phyloP scores from a whole-genome alignment of 2,113 vertebrate species.

The Pavo muticus region DNA sequence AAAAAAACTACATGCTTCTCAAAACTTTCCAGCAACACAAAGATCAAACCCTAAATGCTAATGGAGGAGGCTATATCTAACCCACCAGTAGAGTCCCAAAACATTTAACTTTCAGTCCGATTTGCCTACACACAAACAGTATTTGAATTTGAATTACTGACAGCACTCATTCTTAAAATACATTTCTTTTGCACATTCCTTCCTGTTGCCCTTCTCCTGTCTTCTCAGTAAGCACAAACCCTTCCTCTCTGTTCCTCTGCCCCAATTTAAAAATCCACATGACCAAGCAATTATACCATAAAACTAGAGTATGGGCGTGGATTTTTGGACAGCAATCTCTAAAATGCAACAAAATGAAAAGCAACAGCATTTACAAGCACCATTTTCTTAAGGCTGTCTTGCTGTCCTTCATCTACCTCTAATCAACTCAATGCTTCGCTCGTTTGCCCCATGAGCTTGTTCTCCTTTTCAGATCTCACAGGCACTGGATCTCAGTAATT shows the following conservation, averaged over 20 bases:
- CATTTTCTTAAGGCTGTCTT: not conserved
- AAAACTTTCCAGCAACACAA: not conserved
- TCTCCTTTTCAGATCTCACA: not conserved
- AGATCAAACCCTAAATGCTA: not conserved
- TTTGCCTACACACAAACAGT: not conserved
- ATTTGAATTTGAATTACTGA: not conserved
- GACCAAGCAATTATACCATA: not conserved
- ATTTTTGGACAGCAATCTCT: not conserved
- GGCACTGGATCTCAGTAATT: not conserved
- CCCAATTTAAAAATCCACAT: not conserved
- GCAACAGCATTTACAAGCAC: not conserved
- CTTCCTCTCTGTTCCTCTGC: not conserved
- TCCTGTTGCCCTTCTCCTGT: not conserved
- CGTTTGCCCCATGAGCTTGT: not conserved
- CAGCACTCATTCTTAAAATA: not conserved
- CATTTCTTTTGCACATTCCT: not conserved
- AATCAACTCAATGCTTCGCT: not conserved
- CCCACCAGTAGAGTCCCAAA: fast-evolving
- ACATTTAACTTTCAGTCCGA: not conserved
- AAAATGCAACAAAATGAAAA: not conserved
- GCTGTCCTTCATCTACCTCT: not conserved
- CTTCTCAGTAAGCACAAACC: fast-evolving
- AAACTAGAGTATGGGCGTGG: fast-evolving
- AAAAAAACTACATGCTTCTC: not conserved
- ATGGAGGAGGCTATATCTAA: not conserved